Base-by-base conservation (phyloP, 2,113 vertebrate genomes). In the Corydoras sp. region DNA sequence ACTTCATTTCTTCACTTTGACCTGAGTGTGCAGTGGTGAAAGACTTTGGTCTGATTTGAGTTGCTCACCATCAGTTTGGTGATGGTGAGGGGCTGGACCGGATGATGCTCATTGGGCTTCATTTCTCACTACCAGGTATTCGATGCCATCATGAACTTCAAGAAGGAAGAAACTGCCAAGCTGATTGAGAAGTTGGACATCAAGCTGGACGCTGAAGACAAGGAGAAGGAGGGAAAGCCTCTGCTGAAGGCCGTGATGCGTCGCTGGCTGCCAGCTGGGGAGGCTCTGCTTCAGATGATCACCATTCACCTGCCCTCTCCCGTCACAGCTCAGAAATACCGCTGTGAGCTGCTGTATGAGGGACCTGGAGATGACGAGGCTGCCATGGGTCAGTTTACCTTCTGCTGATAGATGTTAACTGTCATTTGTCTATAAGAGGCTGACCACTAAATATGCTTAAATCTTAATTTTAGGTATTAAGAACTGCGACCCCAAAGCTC, bases 281-380 rank as follows among this genome's bases (percentile, higher is more conserved):
- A 98, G 0, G 97, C 95, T 0, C 85, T 98, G 67, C 88, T 98
- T 12, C 96, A 99, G 78, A 99, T 99, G 97, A 98, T 98, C 82
- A 94, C 97, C 76, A 99, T 99, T 82, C 95, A 98, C 75, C 86
- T 98, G 82, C 95, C 96, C 9, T 99, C 97, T 2, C 97, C 94
- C 0, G 96, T 98, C 75, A 98, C 95, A 0, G 93, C 96, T 24
- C 96, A 98, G 90, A 95, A 88, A 62, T 98, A 98, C 81, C 93
- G 95, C 50, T 97, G 95, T 8, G 97, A 99, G 81, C 90, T 99
- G 76, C 91, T 99, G 14, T 99, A 98, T 0, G 96, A 98, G 87
- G 96, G 95, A 55, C 95, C 96, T 4, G 87, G 85, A 0, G 96
- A 99, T 0, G 95, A 98, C 2, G 94, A 97, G 62, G 94, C 93